Evolutionary conservation across 1,140 invertebrate genomes (phyloP).

Genomic region (Telenomus remus): DNA sequence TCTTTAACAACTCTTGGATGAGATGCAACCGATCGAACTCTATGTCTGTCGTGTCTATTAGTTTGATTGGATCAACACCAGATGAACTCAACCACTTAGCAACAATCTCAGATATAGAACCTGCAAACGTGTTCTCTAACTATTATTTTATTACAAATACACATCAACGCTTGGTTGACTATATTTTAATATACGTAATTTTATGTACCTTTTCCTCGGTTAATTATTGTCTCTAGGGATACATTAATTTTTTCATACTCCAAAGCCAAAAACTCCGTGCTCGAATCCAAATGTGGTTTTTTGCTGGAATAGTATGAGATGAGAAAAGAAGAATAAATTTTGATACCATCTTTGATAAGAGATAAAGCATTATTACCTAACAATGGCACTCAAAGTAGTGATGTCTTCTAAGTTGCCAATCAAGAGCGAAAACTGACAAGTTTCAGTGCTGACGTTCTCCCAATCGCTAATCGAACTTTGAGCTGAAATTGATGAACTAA

Average conservation of each 20-base stretch:
- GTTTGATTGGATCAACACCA: conserved; percentile 79
- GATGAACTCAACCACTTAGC: conserved; percentile 86
- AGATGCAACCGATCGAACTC: conserved; percentile 66
- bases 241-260: conserved; percentile 79
- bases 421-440: conserved; percentile 88
- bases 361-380: conserved; percentile 76
- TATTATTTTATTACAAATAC: conserved; percentile 9
- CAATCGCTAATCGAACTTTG: conserved; percentile 77
- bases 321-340: background rate
- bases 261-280: conserved; percentile 73
- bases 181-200: background rate
- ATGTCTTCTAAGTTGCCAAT: conserved; percentile 93
- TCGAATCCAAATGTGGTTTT: conserved; percentile 58
- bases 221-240: conserved; percentile 84
- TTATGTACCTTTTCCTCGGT: conserved; percentile 83
- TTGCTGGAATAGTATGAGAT: conserved; percentile 63
- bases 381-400: conserved; percentile 83
- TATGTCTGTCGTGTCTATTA: conserved; percentile 71
- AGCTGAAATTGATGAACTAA: conserved; percentile 29
- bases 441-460: conserved; percentile 90
- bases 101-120: conserved; percentile 87
- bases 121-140: conserved; percentile 54
- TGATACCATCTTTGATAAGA: background rate
- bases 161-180: too few relatives aligned
- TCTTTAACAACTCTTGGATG: conserved; percentile 55